phyloP scores from a whole-genome alignment of 2,797 vertebrate genomes.

The Lophius americanus region DNA sequence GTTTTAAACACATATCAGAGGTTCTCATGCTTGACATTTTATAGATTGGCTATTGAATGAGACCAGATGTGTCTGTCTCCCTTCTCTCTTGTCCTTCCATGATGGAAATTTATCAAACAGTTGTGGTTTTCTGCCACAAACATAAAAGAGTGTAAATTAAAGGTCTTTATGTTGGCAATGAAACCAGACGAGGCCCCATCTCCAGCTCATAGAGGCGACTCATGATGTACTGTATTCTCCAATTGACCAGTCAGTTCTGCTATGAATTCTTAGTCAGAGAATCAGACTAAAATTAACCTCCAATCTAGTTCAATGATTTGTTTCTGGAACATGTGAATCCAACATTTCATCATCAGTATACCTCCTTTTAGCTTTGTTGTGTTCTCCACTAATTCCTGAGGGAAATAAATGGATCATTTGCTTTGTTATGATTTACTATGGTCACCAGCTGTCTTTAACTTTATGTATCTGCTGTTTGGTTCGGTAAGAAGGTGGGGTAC shows the following conservation, averaged over 20 bases:
- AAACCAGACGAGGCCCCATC: constrained; percentile 67
- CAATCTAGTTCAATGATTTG: background rate
- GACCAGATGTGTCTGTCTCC: constrained; percentile 65
- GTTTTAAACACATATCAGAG: constrained; percentile 25
- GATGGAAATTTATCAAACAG: constrained; percentile 69
- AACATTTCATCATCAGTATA: background rate
- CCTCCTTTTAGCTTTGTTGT: background rate
- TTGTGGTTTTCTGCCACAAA: constrained; percentile 63
- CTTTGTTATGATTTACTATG: background rate
- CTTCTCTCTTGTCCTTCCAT: constrained; percentile 39
- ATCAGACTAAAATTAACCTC: constrained; percentile 5
- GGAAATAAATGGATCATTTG: background rate
- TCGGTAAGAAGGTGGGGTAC: too few relatives aligned
- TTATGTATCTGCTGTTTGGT: background rate
- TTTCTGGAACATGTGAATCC: background rate
- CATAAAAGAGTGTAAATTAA: constrained; percentile 67
- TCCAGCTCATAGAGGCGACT: constrained; percentile 16
- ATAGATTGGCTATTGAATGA: constrained; percentile 51
- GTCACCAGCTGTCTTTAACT: background rate
- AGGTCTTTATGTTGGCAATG: constrained; percentile 44
- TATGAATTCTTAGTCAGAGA: background rate
- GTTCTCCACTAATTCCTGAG: background rate
- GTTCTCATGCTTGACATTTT: constrained; percentile 44
- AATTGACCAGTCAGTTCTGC: background rate
- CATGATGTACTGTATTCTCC: constrained; percentile 1